Percentiles rank a stretch among this genome's conserved stretches.
These are phyloP conservation scores for Argyrosomus japonicus DNA, from an alignment of 2,113 vertebrate genomes.

Conservation along the genomic window DNA sequence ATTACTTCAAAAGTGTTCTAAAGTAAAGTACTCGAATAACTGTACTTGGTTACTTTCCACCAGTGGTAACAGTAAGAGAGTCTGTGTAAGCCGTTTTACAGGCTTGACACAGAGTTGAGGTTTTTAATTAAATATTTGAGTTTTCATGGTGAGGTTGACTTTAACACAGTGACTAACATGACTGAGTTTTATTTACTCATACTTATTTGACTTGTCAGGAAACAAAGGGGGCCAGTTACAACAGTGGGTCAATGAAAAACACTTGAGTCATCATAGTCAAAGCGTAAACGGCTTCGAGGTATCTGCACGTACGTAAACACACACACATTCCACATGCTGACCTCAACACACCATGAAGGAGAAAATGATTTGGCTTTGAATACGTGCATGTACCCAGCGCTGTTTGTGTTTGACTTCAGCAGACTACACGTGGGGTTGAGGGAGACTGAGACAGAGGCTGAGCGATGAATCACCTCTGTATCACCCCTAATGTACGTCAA, in stretches of 20 bases:
- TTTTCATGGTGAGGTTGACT: constrained; percentile 6
- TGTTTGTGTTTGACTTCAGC: constrained; percentile 39
- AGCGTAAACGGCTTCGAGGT: constrained; percentile 36
- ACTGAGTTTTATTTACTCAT: constrained; percentile 19
- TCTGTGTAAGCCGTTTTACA: background rate
- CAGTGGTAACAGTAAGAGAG: background rate
- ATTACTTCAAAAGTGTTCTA: background rate
- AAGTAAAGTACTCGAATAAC: background rate
- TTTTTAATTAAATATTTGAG: constrained; percentile 8
- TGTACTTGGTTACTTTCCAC: background rate
- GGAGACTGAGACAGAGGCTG: background rate
- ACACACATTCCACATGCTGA: constrained; percentile 44
- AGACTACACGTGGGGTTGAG: background rate
- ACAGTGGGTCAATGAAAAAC: constrained; percentile 27
- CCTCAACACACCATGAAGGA: constrained; percentile 23
- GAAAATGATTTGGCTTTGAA: background rate
- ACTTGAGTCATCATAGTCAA: constrained; percentile 40
- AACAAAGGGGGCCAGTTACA: background rate
- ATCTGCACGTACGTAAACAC: constrained; percentile 38
- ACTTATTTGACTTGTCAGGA: constrained; percentile 31
- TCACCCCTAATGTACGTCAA: constrained; percentile 53
- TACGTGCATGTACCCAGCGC: constrained; percentile 6
- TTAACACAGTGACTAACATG: constrained; percentile 30
- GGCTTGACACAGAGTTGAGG: background rate
- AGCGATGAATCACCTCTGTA: constrained; percentile 54